Evolutionary conservation across 2,113 vertebrate species (phyloP).

Genomic region (Lophochroa leadbeateri): DNA sequence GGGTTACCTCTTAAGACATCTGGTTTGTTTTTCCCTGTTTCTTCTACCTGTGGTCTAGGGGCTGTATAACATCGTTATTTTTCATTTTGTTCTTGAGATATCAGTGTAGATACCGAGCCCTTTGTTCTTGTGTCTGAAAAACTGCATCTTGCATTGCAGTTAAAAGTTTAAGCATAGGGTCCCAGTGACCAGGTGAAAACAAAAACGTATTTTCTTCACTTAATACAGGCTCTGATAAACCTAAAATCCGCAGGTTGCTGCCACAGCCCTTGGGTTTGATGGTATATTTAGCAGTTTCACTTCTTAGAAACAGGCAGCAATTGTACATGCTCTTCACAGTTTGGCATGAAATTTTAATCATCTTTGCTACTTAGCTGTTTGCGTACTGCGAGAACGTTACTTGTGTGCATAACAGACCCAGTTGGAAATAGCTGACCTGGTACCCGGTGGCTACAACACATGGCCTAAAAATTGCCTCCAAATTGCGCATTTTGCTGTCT

Average conservation of each 20-base stretch:
- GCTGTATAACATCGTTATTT: not conserved
- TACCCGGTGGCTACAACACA: not conserved
- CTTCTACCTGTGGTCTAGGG: not conserved
- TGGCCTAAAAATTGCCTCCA: not conserved
- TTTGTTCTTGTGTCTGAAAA: not conserved
- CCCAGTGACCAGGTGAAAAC: not conserved
- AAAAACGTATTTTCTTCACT: not conserved
- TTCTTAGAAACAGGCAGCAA: slow-evolving; percentile 23
- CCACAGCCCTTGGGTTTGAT: not conserved
- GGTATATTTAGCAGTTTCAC: slow-evolving; percentile 1
- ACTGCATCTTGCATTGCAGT: not conserved
- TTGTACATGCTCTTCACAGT: slow-evolving; percentile 33
- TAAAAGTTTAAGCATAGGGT: not conserved
- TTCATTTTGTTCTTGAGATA: not conserved
- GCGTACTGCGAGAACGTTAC: not conserved
- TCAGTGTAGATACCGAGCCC: not conserved
- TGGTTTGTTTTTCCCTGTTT: not conserved
- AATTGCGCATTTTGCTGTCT: slow-evolving; percentile 20
- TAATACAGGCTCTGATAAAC: not conserved
- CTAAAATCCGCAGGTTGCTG: slow-evolving; percentile 6
- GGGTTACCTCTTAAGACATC: not conserved
- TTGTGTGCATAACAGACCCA: not conserved
- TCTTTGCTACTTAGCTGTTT: slow-evolving; percentile 22
- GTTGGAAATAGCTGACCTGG: slow-evolving; percentile 33
- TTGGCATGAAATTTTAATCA: slow-evolving; percentile 59